These are phyloP conservation scores for Cydia splendana DNA, from an alignment of 1,140 invertebrate genomes.

Conservation along the genomic window DNA sequence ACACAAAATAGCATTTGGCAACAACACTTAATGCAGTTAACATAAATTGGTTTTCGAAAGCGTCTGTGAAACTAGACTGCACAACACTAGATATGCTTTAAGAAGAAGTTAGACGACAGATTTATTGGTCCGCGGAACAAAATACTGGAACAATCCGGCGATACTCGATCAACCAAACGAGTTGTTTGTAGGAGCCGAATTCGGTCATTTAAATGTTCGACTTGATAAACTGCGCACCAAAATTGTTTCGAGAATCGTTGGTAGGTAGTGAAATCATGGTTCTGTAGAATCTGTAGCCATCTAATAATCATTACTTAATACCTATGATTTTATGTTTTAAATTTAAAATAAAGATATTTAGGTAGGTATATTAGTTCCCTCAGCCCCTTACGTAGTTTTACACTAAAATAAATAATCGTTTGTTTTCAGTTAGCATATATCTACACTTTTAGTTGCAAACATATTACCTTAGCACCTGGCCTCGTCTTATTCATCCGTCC, in stretches of 20 bases:
- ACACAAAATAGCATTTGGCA: conserved; percentile 68
- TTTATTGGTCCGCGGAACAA: conserved; percentile 68
- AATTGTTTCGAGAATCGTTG: conserved; percentile 48
- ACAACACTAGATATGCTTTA: conserved; percentile 69
- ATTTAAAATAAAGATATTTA: conserved; percentile 33
- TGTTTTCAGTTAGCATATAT: no score
- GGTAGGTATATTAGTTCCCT: not conserved
- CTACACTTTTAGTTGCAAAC: no score
- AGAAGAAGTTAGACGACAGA: conserved; percentile 69
- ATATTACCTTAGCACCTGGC: no score
- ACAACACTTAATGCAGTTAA: conserved; percentile 63
- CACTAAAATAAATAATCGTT: no score
- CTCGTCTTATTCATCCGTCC: no score
- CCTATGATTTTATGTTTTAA: not conserved
- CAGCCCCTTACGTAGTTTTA: no score
- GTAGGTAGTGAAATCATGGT: conserved; percentile 44
- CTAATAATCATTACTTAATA: not conserved
- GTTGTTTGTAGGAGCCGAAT: conserved; percentile 57
- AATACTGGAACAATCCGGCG: conserved; percentile 49
- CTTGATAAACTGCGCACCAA: conserved; percentile 61
- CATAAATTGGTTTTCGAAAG: conserved; percentile 71
- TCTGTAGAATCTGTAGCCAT: not conserved
- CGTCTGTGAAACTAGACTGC: conserved; percentile 52
- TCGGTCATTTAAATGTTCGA: conserved; percentile 66
- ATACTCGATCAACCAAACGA: conserved; percentile 60